Evolutionary conservation across 2,113 vertebrate species (phyloP), one percentile per base, ranked within the genome.

Genomic region (Zapornia atra): DNA sequence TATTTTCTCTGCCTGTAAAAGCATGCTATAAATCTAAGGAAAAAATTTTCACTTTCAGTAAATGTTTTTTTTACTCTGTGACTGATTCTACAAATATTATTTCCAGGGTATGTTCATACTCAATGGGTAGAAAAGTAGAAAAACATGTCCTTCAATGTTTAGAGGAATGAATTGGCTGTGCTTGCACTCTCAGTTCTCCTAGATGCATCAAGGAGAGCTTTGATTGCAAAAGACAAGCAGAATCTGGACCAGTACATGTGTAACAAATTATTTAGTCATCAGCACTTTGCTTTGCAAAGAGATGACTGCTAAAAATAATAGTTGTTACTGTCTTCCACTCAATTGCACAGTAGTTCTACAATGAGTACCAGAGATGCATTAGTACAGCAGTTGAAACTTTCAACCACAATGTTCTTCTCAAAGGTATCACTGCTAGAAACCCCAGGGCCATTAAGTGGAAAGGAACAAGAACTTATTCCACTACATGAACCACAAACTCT

Each of bases 181-280:
- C 33, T 83, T 83, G n/a, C 38, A 42, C 18, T 76, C 57, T 69
- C 36, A 61, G 57, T 82, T 95, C 70, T 87, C 54, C 25, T 79
- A 85, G 70, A 82, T 0, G 0, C 70, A 92, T 79, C 57, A 94
- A 92, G 63, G 54, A 88, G 73, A 82, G n/a, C 54, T 94, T 76
- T 93, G 83, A 84, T 87, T 95, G 83, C 61, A 92, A 94, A 92
- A 95, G 80, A 81, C 88, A 94, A 84, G 86, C 38, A 82, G 77
- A 91, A 94, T 94, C 36, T 85, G 83, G 53, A 84, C 40, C 73
- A 59, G 36, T 54, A 72, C 88, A 95, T 63, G 44, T 89, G 94
- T 81, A 96, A 94, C 33, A 92, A 79, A 93, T 93, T 92, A 96
- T 89, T 95, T 82, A 93, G 86, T 84, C 90, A 94, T 94, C 94